Conservation (phyloP, 2,797 vertebrate species). For the Cyclopterus lumpus region DNA sequence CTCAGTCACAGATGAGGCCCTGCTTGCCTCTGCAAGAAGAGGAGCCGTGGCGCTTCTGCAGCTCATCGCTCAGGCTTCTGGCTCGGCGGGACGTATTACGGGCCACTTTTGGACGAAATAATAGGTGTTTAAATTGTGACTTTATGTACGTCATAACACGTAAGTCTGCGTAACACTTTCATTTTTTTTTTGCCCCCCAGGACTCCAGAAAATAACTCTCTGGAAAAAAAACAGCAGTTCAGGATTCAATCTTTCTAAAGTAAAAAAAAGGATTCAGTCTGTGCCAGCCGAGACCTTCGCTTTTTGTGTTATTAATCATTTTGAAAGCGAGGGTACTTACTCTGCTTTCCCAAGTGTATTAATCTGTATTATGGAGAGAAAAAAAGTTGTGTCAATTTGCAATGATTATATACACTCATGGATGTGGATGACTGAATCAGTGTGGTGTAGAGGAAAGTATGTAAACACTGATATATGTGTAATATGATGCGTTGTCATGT, state of each 20-base stretch:
- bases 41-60: constrained; percentile 59
- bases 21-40: constrained; percentile 35
- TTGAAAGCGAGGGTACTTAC: constrained; percentile 1
- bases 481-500: not conserved
- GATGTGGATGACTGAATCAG: constrained; percentile 3
- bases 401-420: not conserved
- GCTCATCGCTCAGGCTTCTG: constrained; percentile 72
- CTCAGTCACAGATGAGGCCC: constrained; percentile 78
- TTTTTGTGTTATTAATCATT: constrained; percentile 24
- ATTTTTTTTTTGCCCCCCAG: not conserved
- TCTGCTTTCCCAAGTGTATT: not conserved
- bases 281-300: constrained; percentile 11
- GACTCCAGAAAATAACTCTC: constrained; percentile 9
- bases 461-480: not conserved
- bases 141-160: constrained; percentile 25
- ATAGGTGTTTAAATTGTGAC: constrained; percentile 28
- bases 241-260: constrained; percentile 11
- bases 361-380: not conserved
- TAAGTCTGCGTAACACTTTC: constrained; percentile 16
- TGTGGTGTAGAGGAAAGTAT: not conserved
- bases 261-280: not conserved
- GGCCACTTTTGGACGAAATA: constrained; percentile 39
- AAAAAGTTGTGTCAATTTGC: not conserved
- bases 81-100: constrained; percentile 44
- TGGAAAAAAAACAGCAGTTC: constrained; percentile 42